Conservation (phyloP, 2,888 invertebrate species). For the Liopterus haemorrhoidalis region DNA sequence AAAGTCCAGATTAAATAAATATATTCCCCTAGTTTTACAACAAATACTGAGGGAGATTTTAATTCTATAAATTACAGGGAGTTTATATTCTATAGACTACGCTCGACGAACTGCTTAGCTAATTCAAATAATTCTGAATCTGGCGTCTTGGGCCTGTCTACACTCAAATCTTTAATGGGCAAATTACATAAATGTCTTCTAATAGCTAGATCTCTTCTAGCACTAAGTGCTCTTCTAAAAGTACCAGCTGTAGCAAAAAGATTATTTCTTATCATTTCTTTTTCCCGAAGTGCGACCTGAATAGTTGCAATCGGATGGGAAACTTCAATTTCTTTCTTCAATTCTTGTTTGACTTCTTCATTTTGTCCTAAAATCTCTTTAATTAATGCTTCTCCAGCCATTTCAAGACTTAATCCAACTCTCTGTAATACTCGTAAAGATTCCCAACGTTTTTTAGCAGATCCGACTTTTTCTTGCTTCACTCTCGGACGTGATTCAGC, state of each 20-base stretch:
- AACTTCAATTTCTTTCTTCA: slow-evolving; percentile 32
- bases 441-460: slow-evolving; percentile 70
- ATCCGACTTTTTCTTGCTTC: slow-evolving; percentile 47
- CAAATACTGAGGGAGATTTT: too few species aligned
- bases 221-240: slow-evolving; percentile 70
- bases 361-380: slow-evolving; percentile 41
- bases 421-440: slow-evolving; percentile 72
- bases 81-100: slow-evolving; percentile 37
- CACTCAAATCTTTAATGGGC: slow-evolving; percentile 54
- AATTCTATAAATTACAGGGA: too few species aligned
- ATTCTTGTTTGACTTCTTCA: slow-evolving; percentile 28
- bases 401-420: slow-evolving; percentile 71
- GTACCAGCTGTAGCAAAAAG: slow-evolving; percentile 67
- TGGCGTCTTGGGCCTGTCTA: slow-evolving; percentile 43
- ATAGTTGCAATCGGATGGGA: slow-evolving; percentile 53
- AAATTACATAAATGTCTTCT: slow-evolving; percentile 63
- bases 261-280: slow-evolving; percentile 55
- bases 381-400: slow-evolving; percentile 65
- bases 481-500: slow-evolving; percentile 63
- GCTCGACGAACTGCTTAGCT: slow-evolving; percentile 42
- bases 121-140: slow-evolving; percentile 43
- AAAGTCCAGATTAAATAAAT: too few species aligned
- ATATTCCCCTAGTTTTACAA: too few species aligned
- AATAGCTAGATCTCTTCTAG: slow-evolving; percentile 70
- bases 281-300: slow-evolving; percentile 58